Conservation (phyloP, 2,113 vertebrate species). For the Steatornis caripensis region DNA sequence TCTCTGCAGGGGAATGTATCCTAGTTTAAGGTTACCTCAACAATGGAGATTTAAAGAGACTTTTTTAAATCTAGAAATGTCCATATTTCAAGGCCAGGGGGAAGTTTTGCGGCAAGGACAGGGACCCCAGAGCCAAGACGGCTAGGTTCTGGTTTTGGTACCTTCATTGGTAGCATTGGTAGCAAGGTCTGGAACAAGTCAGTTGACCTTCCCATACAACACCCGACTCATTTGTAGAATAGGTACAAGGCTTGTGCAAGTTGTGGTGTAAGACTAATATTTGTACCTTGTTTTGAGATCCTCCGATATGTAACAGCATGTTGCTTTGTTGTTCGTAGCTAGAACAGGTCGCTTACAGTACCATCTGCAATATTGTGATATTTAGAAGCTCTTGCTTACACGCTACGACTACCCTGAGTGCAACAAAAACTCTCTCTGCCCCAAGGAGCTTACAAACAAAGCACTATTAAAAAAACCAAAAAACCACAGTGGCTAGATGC, state of each 20-base stretch:
- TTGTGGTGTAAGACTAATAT: slow-evolving; percentile 7
- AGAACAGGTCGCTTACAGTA: neutral
- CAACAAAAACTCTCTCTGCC: slow-evolving; percentile 30
- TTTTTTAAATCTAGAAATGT: neutral
- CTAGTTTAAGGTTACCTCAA: neutral
- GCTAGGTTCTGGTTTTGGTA: neutral
- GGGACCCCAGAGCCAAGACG: neutral
- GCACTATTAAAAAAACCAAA: slow-evolving; percentile 16
- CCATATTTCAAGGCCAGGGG: neutral
- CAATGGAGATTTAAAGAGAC: neutral
- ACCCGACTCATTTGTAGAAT: neutral
- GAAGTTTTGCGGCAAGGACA: neutral
- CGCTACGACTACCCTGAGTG: neutral
- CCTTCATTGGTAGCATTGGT: neutral
- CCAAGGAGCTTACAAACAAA: neutral
- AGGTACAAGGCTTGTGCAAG: neutral
- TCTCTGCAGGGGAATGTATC: neutral
- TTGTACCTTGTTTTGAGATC: slow-evolving; percentile 15
- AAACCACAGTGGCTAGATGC: slow-evolving; percentile 33
- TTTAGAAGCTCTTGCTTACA: neutral
- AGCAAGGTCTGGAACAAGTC: slow-evolving; percentile 3
- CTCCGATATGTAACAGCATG: neutral
- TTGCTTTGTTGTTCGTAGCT: neutral
- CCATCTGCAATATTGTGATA: neutral
- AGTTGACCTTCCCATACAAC: slow-evolving; percentile 34